Evolutionary conservation across 2,113 vertebrate genomes (phyloP), one percentile per base, ranked within the genome.

Genomic region (Actinemys pallida): DNA sequence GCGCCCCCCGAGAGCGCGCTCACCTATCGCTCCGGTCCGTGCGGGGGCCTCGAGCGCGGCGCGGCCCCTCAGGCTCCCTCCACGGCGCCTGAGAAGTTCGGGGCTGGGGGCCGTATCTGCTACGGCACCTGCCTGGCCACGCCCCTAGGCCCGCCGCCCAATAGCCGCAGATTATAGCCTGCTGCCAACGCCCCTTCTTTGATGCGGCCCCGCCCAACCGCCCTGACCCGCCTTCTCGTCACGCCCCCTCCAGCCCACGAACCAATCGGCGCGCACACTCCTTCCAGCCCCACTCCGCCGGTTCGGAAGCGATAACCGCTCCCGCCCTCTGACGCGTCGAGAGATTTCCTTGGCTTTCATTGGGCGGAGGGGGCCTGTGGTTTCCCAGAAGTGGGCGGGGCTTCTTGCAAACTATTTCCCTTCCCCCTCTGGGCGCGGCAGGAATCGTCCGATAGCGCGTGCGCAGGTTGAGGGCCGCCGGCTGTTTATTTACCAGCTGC

Each of bases 321-420:
- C 35, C 9, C 54, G 5, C 5, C 10, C 16, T 49, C 65, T 29
- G 27, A 22, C 50, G 56, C n/a, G 14, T 10, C 56, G 35, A 42
- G 45, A 25, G 6, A 45, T 42, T 35, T n/a, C 11, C 59, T 35
- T 25, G 3, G 27, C 50, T 12, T 24, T 35, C 79, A 56, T 39
- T 78, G 81, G 53, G 24, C 59, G 24, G 13, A 35, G 2, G 50
- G 17, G 11, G 12, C 22, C 1, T 16, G 1, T 39, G 25, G 47
- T 81, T 97, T 96, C 94, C 95, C 93, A 94, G 96, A 95, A 96
- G 69, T 11, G 81, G 90, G 93, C 78, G 81, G 17, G 78, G 88
- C 65, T 90, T 96, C 86, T 88, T 86, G 57, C 53, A 57, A 72
- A 35, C 5, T 4, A 2, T 19, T 35, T 5, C 45, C 83, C 45